These are phyloP conservation scores for Tringa solitaria DNA, from an alignment of 2,113 vertebrate species.

Conservation along the genomic window DNA sequence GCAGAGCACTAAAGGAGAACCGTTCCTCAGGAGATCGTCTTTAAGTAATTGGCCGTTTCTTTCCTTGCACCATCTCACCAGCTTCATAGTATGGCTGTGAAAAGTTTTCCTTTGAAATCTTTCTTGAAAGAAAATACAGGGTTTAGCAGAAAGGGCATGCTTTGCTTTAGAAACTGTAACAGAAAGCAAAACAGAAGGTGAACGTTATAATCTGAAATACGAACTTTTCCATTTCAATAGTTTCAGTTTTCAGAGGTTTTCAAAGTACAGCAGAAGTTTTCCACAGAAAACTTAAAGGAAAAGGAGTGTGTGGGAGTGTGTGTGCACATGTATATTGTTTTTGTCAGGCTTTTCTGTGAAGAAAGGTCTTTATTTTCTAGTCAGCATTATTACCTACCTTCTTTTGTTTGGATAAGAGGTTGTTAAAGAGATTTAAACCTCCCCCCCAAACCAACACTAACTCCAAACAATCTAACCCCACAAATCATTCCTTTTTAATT, in stretches of 20 bases:
- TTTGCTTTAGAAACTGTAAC: background rate
- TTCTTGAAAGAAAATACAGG: background rate
- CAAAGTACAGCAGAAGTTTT: background rate
- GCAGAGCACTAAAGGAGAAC: background rate
- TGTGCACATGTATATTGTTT: background rate
- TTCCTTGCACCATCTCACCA: background rate
- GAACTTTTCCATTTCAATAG: background rate
- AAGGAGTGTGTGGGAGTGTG: background rate
- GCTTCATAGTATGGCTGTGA: background rate
- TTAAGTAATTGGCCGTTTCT: background rate
- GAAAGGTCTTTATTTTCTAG: background rate
- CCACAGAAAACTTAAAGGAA: background rate
- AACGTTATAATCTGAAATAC: background rate
- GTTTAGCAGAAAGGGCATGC: background rate
- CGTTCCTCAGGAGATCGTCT: background rate
- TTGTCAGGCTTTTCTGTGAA: constrained; percentile 2
- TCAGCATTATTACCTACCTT: background rate
- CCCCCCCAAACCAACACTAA: background rate
- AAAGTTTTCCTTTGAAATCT: background rate
- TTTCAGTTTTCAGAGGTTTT: background rate
- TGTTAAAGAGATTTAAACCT: constrained; percentile 30
- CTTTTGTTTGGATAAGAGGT: constrained; percentile 14
- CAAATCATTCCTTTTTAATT: background rate
- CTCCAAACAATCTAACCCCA: background rate
- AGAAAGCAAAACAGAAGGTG: constrained; percentile 3